Evolutionary conservation across 1,140 invertebrate species (phyloP), one percentile per base, ranked within the genome.

Genomic region (Conus ventricosus): DNA sequence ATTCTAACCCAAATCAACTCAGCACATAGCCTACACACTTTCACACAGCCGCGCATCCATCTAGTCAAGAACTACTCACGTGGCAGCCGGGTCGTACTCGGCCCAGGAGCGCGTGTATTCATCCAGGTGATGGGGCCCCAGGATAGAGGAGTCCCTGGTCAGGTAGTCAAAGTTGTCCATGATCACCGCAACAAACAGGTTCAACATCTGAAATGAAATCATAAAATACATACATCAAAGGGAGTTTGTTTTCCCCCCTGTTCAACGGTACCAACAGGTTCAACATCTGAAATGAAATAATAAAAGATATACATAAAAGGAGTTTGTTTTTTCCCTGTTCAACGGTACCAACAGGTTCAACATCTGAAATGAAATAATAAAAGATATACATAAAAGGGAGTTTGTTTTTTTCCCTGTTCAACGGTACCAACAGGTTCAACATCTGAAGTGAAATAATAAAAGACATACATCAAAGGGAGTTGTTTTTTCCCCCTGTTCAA

Each of bases 111-210:
- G 96, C 91, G 99, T 98, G 96, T 99, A 99, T 96, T 99, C 99
- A 95, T 99, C 99, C 92, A 99, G 97, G 96, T 99, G 99, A 97
- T 99, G 99, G 89, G 99, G 99, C 85, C 99, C 99, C 91, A 99
- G 96, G 95, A 99, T 99, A 90, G 98, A 99, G 82, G 98, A 99
- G 96, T 99, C 99, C 94, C 99, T 96, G 84, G 99, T 99, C 92
- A 99, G 96, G 96, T 99, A 99, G 96, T 99, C 99, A 95, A 99
- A 99, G 96, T 99, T 99, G 96, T 99, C 99, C 99, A 99, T 99
- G 95, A 99, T 99, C 95, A 99, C 99, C 94, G 99, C 99, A 94
- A 99, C 99, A 96, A 99, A 99, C 93, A 99, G 96, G 96, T 99
- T 71, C 67, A 71, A 20, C 67, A 71, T 71, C 67, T 71, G 67